These are phyloP conservation scores for Rhinolophus sinicus DNA, from an alignment of 2,113 vertebrate species.

Conservation along the genomic window DNA sequence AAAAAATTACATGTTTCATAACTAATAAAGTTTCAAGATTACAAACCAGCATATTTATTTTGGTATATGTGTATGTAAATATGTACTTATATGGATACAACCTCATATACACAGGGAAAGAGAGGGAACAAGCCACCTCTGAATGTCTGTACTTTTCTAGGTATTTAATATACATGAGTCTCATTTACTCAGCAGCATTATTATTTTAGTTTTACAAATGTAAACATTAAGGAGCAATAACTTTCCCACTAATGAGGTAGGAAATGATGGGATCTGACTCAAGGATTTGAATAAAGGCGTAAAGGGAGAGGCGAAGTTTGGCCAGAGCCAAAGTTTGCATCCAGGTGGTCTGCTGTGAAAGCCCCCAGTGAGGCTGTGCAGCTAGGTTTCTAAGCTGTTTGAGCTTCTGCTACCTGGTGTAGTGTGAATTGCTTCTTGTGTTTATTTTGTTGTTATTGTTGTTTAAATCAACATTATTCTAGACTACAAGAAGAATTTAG, in stretches of 20 bases:
- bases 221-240: neutral
- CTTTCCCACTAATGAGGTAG: neutral
- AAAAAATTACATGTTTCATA: neutral
- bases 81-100: neutral
- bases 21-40: neutral
- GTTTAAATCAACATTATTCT: constrained; percentile 39
- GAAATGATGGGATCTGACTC: too few relatives aligned
- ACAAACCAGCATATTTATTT: neutral
- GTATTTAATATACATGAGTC: neutral
- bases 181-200: neutral
- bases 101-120: neutral
- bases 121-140: neutral
- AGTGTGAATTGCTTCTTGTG: neutral
- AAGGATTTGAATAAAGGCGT: neutral
- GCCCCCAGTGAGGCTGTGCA: fast-evolving
- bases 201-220: neutral
- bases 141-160: neutral
- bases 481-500: neutral
- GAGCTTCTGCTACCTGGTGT: neutral
- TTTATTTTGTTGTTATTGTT: neutral
- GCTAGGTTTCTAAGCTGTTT: neutral
- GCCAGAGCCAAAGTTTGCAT: neutral
- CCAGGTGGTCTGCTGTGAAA: neutral
- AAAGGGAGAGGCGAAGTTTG: neutral
- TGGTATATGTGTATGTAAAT: neutral